Base-by-base conservation (phyloP, 2,113 vertebrate genomes). In the Phalacrocorax carbo region DNA sequence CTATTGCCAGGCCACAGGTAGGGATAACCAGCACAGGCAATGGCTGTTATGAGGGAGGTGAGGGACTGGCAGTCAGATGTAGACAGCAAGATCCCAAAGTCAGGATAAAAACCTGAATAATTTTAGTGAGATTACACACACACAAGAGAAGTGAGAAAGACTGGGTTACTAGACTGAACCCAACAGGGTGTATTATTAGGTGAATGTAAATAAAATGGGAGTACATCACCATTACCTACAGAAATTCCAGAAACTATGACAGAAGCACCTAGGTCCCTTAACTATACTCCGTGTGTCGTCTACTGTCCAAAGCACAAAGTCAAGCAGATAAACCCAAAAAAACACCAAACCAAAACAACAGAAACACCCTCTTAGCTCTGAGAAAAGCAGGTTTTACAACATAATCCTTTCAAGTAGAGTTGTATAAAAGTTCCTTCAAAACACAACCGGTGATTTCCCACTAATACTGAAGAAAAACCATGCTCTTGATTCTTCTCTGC, bases 271-370 rank as follows among this genome's bases (percentile, higher is more conserved):
- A 30, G 20, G 32, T 68, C 27, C 73, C 27, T 52, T 19, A 64
- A 15, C 32, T 32, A 42, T 9, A 12, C 21, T 30, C 61, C 29
- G 48, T 0, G 0, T 13, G 16, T 9, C 32, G 44, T 9, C 32
- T 48, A 42, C n/a, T 25, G 32, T 23, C 27, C 65, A 85, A 79
- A 76, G 42, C 23, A 55, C 4, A 16, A 77, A 68, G 20, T 23
- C 49, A 55, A 60, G 38, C n/a, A 82, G 14, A 30, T 68, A 57
- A 60, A 54, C 15, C 20, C 64, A 55, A 72, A 51, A 51, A 38
- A 3, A 11, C 70, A 54, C 5, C 29, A 52, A 83, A 8, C 7
- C 19, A 38, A 86, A 49, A 16, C n/a, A 42, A n/a, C 13, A 55
- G 48, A 57, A 13, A 2, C 3, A 8, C 3, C 13, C 10, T 69